These are phyloP conservation scores for Takifugu rubripes DNA, from an alignment of 2,797 vertebrate species.

Conservation along the genomic window DNA sequence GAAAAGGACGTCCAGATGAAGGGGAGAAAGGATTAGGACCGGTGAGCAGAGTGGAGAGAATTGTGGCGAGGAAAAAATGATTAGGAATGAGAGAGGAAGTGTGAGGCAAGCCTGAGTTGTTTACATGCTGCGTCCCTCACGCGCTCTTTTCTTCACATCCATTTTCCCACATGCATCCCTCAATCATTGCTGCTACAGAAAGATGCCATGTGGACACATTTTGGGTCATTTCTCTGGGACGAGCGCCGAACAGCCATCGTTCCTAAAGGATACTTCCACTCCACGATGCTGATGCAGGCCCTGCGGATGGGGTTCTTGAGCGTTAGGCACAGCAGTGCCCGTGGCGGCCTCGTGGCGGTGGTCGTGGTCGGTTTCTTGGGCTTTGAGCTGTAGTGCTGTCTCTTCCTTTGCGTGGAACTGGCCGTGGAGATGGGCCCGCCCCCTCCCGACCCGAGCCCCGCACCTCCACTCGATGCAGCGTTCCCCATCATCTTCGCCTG, in stretches of 20 bases:
- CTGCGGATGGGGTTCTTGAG: slow-evolving; percentile 97
- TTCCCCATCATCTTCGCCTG: slow-evolving; percentile 97
- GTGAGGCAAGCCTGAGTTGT: slow-evolving; percentile 8
- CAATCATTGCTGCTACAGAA: neutral
- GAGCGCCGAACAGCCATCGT: neutral
- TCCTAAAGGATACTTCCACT: slow-evolving; percentile 99
- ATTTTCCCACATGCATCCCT: neutral
- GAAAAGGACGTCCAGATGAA: slow-evolving; percentile 24
- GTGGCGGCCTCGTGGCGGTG: slow-evolving; percentile 89
- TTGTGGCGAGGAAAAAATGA: slow-evolving; percentile 25
- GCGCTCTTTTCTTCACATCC: neutral
- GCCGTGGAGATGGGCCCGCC: slow-evolving; percentile 90
- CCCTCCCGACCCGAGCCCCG: slow-evolving; percentile 63
- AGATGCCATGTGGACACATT: neutral
- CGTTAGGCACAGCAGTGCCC: slow-evolving; percentile 94
- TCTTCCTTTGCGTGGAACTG: slow-evolving; percentile 94
- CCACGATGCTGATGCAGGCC: slow-evolving; percentile 98
- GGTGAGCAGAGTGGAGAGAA: slow-evolving; percentile 24
- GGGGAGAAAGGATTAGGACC: slow-evolving; percentile 29
- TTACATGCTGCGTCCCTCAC: neutral
- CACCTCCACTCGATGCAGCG: slow-evolving; percentile 52
- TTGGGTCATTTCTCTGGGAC: neutral
- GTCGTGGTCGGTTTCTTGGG: slow-evolving; percentile 94
- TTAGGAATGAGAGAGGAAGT: slow-evolving; percentile 18
- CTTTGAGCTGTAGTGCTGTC: slow-evolving; percentile 91